phyloP scores from a whole-genome alignment of 2,113 vertebrate species.

The Sisor rabdophorus region DNA sequence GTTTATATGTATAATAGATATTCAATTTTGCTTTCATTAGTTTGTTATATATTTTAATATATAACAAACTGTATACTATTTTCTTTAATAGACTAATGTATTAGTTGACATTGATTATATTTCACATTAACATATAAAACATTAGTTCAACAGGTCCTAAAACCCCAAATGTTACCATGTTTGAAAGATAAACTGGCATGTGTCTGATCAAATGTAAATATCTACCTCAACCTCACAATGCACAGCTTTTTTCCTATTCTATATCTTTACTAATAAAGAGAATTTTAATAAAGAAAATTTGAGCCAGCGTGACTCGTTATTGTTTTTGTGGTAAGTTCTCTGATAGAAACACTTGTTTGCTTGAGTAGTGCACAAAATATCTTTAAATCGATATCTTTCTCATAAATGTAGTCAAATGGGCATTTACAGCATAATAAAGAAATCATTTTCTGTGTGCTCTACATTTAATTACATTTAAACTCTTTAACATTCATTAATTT shows the following conservation, averaged over 20 bases:
- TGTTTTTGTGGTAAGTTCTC: neutral
- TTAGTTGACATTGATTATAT: too few species aligned
- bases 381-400: neutral
- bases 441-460: neutral
- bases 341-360: neutral
- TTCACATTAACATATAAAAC: neutral
- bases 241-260: neutral
- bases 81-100: neutral
- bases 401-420: neutral
- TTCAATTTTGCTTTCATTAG: too few species aligned
- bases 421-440: neutral
- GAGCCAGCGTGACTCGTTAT: too few species aligned
- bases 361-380: neutral
- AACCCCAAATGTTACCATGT: neutral
- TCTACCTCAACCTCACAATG: neutral
- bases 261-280: neutral
- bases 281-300: too few species aligned
- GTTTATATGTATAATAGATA: too few species aligned
- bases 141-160: neutral
- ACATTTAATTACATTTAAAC: neutral
- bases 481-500: neutral
- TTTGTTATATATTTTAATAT: too few species aligned
- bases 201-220: neutral
- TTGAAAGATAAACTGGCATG: neutral
- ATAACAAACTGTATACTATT: neutral